Base-by-base conservation (phyloP, 2,888 invertebrate species). In the Vanessa cardui region DNA sequence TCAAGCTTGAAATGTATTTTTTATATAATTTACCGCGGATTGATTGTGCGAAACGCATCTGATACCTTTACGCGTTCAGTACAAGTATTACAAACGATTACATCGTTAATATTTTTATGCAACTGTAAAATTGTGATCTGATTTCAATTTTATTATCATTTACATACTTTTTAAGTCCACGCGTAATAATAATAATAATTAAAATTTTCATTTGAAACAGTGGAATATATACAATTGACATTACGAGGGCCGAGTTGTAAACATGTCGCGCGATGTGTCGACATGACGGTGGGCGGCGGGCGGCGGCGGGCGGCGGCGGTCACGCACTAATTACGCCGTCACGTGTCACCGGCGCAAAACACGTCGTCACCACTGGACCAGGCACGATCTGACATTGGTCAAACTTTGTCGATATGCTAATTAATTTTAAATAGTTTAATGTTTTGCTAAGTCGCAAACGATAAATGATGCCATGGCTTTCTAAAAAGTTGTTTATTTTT, bases 1-100 rank as follows among this genome's bases (percentile, higher is more conserved):
- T 92, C 88, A 88, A 86, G 92, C 93, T 87, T 93, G 93, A 93
- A 93, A 93, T 93, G 92, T 93, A 90, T 93, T 93, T 93, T 93
- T 93, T 93, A 93, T 93, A 91, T 92, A 93, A 93, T 93, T 93
- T 93, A 89, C 88, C 87, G 79, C 88, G 89, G 80, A 90, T 88
- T 90, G 93, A 92, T 93, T 89, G 82, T 76, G 80, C 77, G 80
- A 78, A 79, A 79, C 82, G 81, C 84, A 84, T 84, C 83, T 85
- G 83, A 86, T 84, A 78, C 78, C 74, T 78, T 78, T 74, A 74
- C 73, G 64, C 64, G 68, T 61, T 62, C 56, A 45, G 56, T 60
- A 15, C 39, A 49, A 56, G 26, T 58, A 21, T 31, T 58, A 31
- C n/a, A 21, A 54, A 16, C 8, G 16, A 9, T 49, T 49, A 26